Base-by-base conservation (phyloP, 1,140 invertebrate species). In the Calycopis cecrops region DNA sequence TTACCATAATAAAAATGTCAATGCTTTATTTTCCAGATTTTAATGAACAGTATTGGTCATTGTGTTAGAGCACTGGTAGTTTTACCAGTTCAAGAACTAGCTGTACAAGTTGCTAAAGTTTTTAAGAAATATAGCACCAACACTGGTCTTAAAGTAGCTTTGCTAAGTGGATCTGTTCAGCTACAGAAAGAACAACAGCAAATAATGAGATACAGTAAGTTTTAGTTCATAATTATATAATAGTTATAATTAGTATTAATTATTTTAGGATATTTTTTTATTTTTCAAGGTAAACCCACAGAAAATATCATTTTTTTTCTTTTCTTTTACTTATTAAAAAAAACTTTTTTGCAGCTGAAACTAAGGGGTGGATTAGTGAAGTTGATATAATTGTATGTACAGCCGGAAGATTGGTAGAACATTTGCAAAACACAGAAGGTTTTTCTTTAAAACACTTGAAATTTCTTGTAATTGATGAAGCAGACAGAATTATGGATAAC, bases 381-480 rank as follows among this genome's bases (percentile, higher is more conserved):
- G 92, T 93, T 11, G 97, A 99, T 79, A 96, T 99, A 66, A 87
- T 99, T 34, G 92, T 99, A 0, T 95, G 96, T 17, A 99, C 98
- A 33, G 96, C 97, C 42, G 97, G 97, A 33, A 91, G 97, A 62
- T 84, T 99, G 28, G 92, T 98, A 7, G 96, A 99, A 84, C 98
- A 99, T 85, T 89, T 99, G 53, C 92, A 93, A 80, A 91, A 92
- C 55, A 98, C 96, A 1, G 79, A 92, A 69, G 96, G 96, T n/a
- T 97, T 99, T 82, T 91, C 92, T 62, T 85, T 99, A 11, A 89
- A 91, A 64, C 76, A 92, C 67, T 88, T 99, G 0, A 90, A 93
- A 74, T 98, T 95, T 88, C 85, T 99, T 49, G 92, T 99, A 1
- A 95, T 99, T 52, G 98, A 99, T 86, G 98, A 99, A 90, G 98